Base-by-base conservation (phyloP, 2,888 invertebrate genomes). In the Scaptomyza reducta region DNA sequence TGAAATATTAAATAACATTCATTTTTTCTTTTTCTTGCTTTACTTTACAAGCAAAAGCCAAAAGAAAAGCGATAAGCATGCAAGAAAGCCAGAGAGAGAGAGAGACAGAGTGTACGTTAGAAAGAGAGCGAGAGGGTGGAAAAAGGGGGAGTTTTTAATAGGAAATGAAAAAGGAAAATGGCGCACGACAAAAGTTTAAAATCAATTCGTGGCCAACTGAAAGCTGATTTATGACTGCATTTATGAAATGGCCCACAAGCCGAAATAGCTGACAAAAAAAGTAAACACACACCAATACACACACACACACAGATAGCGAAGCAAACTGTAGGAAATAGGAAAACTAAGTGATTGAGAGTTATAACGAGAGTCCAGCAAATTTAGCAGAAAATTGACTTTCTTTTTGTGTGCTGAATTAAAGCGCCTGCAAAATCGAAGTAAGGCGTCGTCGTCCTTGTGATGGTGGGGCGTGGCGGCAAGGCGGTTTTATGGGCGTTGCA, bases 371-470 rank as follows among this genome's bases (percentile, higher is more conserved):
- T 83, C 76, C 79, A 85, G 84, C 87, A 90, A 90, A 90, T 90
- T 90, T 90, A 90, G 78, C 89, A 90, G 90, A 90, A 90, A 90
- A 90, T 89, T 90, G 90, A 89, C 84, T 90, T 90, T 89, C 88
- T 87, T 40, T 14, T 86, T 81, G 77, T 84, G 76, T 74, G 68
- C 70, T 72, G 64, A 71, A 79, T 84, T 87, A 87, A 87, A 84
- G 85, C 69, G 76, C 53, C 63, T 41, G 69, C 61, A 46, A 66
- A 40, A 57, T 33, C 55, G 64, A 51, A 25, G 31, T 18, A 27
- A 41, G 40, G 27, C 27, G 11, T 2, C 14, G 46, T 22, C 33
- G 27, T 40, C 16, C 16, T 40, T 3, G 14, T 6, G 14, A 13
- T 33, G 40, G 16, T 40, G 40, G 35, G 35, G n/a, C 31, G 31